phyloP scores from a whole-genome alignment of 2,797 vertebrate genomes.

The Phalloptychus januarius region DNA sequence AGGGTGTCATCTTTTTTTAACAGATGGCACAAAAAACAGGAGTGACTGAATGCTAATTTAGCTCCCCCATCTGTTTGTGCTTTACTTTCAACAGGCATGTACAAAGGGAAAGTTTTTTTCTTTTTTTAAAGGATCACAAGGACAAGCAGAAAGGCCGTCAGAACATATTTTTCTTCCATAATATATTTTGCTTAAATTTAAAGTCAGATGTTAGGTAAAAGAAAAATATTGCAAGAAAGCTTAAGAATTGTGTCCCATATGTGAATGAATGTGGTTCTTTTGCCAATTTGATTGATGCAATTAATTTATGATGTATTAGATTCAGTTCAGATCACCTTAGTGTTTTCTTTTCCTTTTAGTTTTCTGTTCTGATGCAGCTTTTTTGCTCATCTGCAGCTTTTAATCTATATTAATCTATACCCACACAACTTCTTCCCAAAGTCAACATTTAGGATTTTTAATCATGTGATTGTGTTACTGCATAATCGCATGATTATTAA shows the following conservation, averaged over 20 bases:
- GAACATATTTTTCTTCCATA: background rate
- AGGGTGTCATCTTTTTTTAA: conserved; percentile 66
- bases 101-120: background rate
- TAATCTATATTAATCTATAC: background rate
- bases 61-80: conserved; percentile 74
- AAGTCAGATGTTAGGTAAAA: background rate
- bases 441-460: background rate
- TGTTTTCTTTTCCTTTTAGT: background rate
- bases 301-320: background rate
- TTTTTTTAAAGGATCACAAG: background rate
- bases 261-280: background rate
- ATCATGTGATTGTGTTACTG: no score
- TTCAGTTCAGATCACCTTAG: background rate
- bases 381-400: background rate
- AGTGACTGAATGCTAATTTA: conserved; percentile 75
- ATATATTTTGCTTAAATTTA: background rate
- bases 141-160: background rate
- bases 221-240: background rate
- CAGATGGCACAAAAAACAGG: conserved; percentile 76
- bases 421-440: background rate
- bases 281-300: background rate
- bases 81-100: conserved; percentile 36
- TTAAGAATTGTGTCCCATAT: background rate
- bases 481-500: no score
- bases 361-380: background rate